phyloP scores from a whole-genome alignment of 2,888 invertebrate genomes.

The Caenorhabditis doughertyi region DNA sequence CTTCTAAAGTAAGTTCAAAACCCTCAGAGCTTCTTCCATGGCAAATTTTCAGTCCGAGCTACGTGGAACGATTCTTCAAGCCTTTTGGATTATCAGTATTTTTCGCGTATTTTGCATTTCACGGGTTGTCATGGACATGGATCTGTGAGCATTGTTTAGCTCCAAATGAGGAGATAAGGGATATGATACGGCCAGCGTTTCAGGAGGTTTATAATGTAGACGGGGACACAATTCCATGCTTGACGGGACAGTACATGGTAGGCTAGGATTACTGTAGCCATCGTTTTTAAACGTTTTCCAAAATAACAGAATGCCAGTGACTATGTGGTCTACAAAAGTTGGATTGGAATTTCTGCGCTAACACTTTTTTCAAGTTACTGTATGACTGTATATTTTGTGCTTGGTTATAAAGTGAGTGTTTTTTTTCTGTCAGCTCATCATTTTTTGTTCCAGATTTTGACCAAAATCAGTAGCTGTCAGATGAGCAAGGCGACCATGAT shows the following conservation, averaged over 20 bases:
- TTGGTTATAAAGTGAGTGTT: conserved; percentile 8
- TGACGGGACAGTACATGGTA: conserved; percentile 17
- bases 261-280: not conserved
- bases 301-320: conserved; percentile 32
- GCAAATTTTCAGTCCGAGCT: not conserved
- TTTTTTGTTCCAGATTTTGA: conserved; percentile 24
- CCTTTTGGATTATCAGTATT: conserved; percentile 2
- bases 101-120: not conserved
- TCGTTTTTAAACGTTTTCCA: no score
- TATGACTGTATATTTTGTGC: conserved; percentile 14
- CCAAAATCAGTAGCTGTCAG: not conserved
- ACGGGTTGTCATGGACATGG: conserved; percentile 15
- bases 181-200: conserved; percentile 10
- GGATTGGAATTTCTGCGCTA: conserved; percentile 13
- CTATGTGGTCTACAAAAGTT: conserved; percentile 7
- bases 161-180: conserved; percentile 18
- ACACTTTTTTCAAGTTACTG: conserved; percentile 20
- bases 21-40: not conserved
- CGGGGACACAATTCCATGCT: not conserved
- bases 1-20: conserved; percentile 7
- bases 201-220: conserved; percentile 11
- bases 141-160: conserved; percentile 16
- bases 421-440: no score
- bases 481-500: not conserved
- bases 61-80: not conserved